A percentile compares a stretch with the other conserved stretches of the same genome.
Evolutionary conservation across 2,797 vertebrate genomes (phyloP).

Genomic region (Tangara arthus): DNA sequence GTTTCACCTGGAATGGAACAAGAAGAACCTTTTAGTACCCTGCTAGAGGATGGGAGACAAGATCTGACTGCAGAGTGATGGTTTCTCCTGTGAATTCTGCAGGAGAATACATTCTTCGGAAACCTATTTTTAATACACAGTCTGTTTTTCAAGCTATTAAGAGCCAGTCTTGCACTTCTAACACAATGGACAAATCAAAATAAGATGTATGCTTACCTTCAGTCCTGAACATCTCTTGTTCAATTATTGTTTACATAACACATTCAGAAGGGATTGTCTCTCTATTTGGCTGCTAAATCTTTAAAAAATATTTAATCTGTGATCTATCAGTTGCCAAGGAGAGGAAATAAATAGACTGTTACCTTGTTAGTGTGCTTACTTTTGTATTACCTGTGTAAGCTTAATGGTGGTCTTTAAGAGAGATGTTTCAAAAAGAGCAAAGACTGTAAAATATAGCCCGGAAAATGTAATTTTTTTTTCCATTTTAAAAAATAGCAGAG

Average conservation of each 20-base stretch:
- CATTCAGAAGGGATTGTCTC: not conserved
- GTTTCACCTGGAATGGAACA: not conserved
- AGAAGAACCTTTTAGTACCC: not conserved
- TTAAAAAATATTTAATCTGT: not conserved
- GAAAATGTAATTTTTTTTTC: not conserved
- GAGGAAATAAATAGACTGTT: not conserved
- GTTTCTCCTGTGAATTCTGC: not conserved
- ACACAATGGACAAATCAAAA: not conserved
- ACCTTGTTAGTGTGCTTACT: not conserved
- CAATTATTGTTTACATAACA: not conserved
- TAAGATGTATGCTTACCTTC: not conserved
- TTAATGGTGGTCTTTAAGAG: not conserved
- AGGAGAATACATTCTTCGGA: not conserved
- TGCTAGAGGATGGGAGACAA: not conserved
- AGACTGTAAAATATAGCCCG: not conserved
- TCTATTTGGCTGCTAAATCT: not conserved
- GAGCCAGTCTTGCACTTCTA: not conserved
- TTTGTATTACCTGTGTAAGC: not conserved
- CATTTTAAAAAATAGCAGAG: not conserved
- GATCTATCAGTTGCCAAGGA: not conserved
- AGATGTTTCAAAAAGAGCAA: not conserved
- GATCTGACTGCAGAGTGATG: not conserved
- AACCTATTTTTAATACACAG: not conserved
- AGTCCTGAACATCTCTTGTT: not conserved
- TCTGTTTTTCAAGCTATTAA: not conserved